Conservation (phyloP, 2,797 vertebrate species). For the Sternotherus odoratus region DNA sequence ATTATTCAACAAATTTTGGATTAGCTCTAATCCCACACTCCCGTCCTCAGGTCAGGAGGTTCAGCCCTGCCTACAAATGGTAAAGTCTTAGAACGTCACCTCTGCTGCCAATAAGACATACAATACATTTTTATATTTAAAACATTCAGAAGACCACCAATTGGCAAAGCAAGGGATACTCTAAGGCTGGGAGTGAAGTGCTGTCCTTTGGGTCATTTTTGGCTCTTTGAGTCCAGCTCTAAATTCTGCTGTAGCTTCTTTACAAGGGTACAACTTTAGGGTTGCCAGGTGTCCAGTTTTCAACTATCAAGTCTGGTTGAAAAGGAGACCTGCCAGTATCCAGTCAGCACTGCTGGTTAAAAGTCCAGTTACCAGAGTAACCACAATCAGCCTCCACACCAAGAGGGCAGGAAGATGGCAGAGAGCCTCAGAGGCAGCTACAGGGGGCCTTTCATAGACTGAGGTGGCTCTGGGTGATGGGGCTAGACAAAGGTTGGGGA, state of each 20-base stretch:
- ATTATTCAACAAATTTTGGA: not conserved
- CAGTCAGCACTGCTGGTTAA: too few relatives aligned
- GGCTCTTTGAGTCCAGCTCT: not conserved
- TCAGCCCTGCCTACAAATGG: not conserved
- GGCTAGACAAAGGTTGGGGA: too few relatives aligned
- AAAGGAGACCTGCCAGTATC: too few relatives aligned
- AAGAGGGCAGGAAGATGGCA: too few relatives aligned
- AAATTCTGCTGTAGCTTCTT: not conserved
- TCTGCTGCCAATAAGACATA: not conserved
- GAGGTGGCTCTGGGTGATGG: too few relatives aligned
- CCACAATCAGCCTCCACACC: too few relatives aligned
- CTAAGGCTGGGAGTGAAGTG: not conserved
- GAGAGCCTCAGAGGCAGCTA: too few relatives aligned
- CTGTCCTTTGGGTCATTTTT: not conserved
- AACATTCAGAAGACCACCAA: not conserved
- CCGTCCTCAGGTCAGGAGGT: not conserved
- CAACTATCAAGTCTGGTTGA: too few relatives aligned
- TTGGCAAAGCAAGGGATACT: not conserved
- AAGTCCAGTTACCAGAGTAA: too few relatives aligned
- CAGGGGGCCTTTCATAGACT: too few relatives aligned
- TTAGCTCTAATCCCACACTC: not conserved
- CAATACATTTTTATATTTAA: not conserved
- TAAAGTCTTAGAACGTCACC: not conserved
- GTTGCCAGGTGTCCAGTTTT: too few relatives aligned
- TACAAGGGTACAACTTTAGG: not conserved